Conservation (phyloP, 2,888 invertebrate genomes). For the Xylocampa areola region DNA sequence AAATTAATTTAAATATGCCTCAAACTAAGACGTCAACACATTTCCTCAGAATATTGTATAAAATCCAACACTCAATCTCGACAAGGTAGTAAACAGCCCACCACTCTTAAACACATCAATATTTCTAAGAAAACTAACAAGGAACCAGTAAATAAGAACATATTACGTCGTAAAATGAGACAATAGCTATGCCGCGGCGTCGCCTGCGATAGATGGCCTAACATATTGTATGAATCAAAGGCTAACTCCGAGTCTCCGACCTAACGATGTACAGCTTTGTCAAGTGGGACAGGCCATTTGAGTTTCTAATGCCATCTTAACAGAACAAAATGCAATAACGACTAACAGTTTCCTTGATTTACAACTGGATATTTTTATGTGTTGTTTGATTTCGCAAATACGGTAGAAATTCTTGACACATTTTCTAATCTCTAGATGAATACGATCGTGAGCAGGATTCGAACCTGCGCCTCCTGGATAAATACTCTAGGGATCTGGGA, state of each 20-base stretch:
- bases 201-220: slow-evolving; percentile 17
- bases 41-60: slow-evolving; percentile 14
- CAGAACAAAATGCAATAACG: slow-evolving; percentile 28
- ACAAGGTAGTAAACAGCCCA: slow-evolving; percentile 12
- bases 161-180: slow-evolving; percentile 40
- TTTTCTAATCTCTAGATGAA: too few species aligned
- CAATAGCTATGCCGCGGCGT: slow-evolving; percentile 16
- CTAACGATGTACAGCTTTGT: slow-evolving; percentile 50
- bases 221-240: slow-evolving; percentile 22
- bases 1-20: too few species aligned
- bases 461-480: too few species aligned
- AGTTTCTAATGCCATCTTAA: slow-evolving; percentile 43
- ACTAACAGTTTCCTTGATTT: slow-evolving; percentile 15
- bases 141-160: slow-evolving; percentile 20
- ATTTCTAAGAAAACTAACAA: slow-evolving; percentile 19
- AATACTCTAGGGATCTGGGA: too few species aligned
- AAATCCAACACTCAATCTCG: slow-evolving; percentile 15
- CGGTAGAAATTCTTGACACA: too few species aligned
- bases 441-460: too few species aligned
- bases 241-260: slow-evolving; percentile 15
- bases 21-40: not conserved
- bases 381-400: not conserved
- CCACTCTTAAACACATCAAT: slow-evolving; percentile 39
- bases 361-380: slow-evolving; percentile 6
- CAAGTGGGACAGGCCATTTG: slow-evolving; percentile 44